These are phyloP conservation scores for Lagopus leucura DNA, from an alignment of 2,113 vertebrate species.

Conservation along the genomic window DNA sequence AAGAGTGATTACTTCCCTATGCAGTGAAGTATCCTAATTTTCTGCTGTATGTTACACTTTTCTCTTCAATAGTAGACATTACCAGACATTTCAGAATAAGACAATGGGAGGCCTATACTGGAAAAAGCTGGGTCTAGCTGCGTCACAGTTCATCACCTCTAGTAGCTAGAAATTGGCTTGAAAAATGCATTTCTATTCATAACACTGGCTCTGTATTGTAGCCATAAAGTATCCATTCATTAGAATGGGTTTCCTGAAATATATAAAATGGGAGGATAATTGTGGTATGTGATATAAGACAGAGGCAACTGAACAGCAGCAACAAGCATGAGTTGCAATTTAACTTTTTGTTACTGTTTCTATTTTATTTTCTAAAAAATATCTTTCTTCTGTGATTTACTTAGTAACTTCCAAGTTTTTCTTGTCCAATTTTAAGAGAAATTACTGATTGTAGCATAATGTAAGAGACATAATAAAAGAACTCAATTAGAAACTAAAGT, in stretches of 20 bases:
- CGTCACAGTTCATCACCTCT: neutral
- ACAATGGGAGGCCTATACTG: rapidly evolving
- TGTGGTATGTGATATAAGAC: neutral
- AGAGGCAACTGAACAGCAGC: neutral
- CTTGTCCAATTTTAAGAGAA: neutral
- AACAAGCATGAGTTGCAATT: neutral
- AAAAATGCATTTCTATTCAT: neutral
- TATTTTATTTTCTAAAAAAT: neutral
- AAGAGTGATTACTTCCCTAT: neutral
- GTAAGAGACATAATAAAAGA: neutral
- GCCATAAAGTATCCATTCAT: neutral
- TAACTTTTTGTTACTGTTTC: neutral
- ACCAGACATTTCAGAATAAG: neutral
- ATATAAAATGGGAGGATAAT: neutral
- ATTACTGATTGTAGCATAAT: neutral
- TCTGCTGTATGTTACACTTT: neutral
- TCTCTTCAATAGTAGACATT: neutral
- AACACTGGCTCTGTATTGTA: neutral
- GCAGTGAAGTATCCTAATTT: neutral
- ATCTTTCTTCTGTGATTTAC: neutral
- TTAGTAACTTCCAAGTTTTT: neutral
- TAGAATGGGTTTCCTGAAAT: neutral
- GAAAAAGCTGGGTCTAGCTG: neutral
- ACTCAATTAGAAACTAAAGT: neutral
- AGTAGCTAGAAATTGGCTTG: neutral